Base-by-base conservation (phyloP, 30 jellyfish, hydroid and myxozoan species). In the Turritopsis rubra region DNA sequence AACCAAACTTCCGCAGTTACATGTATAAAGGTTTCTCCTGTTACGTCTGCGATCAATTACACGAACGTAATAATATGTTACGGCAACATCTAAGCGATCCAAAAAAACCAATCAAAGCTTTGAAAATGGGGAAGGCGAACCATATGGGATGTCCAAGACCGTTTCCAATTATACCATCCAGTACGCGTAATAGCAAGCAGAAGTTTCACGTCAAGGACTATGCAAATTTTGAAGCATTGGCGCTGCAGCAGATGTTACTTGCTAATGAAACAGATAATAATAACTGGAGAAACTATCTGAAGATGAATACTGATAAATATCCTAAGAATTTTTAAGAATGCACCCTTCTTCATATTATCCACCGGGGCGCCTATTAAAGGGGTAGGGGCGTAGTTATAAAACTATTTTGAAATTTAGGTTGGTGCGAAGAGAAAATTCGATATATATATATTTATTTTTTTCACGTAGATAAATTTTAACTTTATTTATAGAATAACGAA, bases 21-120 rank as follows among this genome's bases (percentile, higher is more conserved):
- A 90, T 90, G 97, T 87, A 71, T 86, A 88, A 95, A 9, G 91
- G 91, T 20, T 83, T 52, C 17, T 85, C 92, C 31, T 90, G 97
- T 71, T 81, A 79, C 78, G 84, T 90, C 75, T 90, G 97, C 73
- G 90, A 86, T 80, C 60, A 65, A 65, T 17, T 90, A 20, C 60
- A 29, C 20, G 68, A 76, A 31, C 30, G 93, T 24, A 86, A 82
- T 53, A 41, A 52, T 21, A 79, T 22, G 79, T 24, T 29, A 19
- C 71, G 76, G 17, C 66, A 85, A 21, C 91, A 83, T 54, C n/a
- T 73, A 30, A 65, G 65, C 53, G 92, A 82, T 29, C 75, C 87
- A 1, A 18, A 31, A 9, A 29, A n/a, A 8, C 52, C 72, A 0
- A 53, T 52, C 8, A 54, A 82, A 65, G 41, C 84, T 16, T 72